Evolutionary conservation across 2,888 invertebrate genomes (phyloP), one percentile per base, ranked within the genome.

Genomic region (Agrenia bidenticulata): DNA sequence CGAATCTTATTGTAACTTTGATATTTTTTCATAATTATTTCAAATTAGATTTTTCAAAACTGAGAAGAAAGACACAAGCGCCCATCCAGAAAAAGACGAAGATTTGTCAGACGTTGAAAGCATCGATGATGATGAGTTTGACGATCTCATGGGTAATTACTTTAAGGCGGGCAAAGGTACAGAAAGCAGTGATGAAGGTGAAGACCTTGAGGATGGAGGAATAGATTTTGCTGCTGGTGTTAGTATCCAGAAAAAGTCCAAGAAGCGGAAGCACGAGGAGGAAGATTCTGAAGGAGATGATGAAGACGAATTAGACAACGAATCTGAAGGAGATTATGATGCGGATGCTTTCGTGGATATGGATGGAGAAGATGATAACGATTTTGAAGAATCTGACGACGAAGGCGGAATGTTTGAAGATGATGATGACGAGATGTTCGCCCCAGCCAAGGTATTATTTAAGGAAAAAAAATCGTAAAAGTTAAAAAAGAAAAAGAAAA

Each of bases 211-310:
- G n/a, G 66, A 58, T 15, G 63, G 63, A 27, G 56, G 62, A 27
- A 41, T 67, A 55, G 75, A 70, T 78, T 69, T 81, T 81, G 76
- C 80, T 77, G 77, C 88, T 87, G 77, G 89, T 86, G 79, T 81
- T 88, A 39, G 73, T 80, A 58, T 26, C 61, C 77, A 76, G 70
- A 63, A 57, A 67, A 67, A 58, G 63, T 37, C 39, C 66, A 69
- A 63, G 54, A 55, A 27, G 60, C 60, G 51, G 65, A 60, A 82
- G 15, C 82, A 82, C 45, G 79, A 80, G 15, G 82, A 81, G 0
- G 61, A 77, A 17, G 84, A 86, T 51, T 86, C 85, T 5, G 85
- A 87, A 39, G 84, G 84, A 54, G 84, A 84, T 73, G 87, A 87
- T 73, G 87, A 90, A 73, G 83, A 85, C 62, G 86, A 85, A 78